Conservation (phyloP, 2,888 invertebrate genomes). For the Rapana venosa region DNA sequence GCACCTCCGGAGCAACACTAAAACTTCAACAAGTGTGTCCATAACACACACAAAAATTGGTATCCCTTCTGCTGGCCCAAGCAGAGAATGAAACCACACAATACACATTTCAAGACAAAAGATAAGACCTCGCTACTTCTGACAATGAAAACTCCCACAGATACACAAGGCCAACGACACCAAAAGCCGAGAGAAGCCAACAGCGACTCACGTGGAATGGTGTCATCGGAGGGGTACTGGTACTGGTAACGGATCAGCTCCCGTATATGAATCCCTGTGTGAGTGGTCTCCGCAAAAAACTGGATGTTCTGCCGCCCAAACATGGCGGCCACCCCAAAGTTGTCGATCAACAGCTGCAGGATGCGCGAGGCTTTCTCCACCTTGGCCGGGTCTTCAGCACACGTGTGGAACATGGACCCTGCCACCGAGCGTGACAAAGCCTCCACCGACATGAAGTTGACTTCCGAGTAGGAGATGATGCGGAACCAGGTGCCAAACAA, state of each 20-base stretch:
- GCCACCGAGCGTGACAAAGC: constrained; percentile 77
- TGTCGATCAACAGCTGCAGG: constrained; percentile 97
- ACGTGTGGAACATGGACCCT: constrained; percentile 77
- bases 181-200: no score
- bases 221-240: constrained; percentile 69
- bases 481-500: constrained; percentile 92
- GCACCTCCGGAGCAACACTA: no score
- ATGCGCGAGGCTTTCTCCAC: constrained; percentile 88
- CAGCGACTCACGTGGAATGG: constrained; percentile 66
- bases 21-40: no score
- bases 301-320: constrained; percentile 84
- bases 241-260: constrained; percentile 77
- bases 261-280: constrained; percentile 74
- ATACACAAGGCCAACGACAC: background rate
- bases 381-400: constrained; percentile 75
- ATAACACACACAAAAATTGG: no score
- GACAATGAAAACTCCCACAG: background rate
- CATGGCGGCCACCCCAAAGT: constrained; percentile 95
- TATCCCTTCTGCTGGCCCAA: no score
- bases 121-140: background rate
- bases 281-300: constrained; percentile 76
- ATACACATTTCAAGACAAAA: background rate
- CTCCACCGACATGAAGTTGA: constrained; percentile 78
- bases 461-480: constrained; percentile 76
- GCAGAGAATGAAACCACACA: no score